phyloP scores from a whole-genome alignment of 2,888 invertebrate genomes.

The Prosopocoilus inquinatus region DNA sequence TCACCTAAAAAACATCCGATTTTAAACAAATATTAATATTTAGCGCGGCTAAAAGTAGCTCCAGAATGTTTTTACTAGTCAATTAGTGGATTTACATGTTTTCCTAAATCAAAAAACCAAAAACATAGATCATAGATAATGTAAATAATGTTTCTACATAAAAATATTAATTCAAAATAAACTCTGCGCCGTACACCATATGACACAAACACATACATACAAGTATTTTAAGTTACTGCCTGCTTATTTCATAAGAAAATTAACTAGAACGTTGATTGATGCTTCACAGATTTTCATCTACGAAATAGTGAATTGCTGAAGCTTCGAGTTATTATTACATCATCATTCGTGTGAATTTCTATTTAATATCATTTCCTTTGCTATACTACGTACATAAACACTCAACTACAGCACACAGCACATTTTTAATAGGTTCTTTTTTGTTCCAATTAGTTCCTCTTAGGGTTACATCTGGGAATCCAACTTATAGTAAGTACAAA shows the following conservation, averaged over 20 bases:
- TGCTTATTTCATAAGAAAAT: conserved; percentile 31
- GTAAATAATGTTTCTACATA: conserved; percentile 28
- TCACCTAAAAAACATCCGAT: conserved; percentile 11
- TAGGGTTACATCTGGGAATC: too few species aligned
- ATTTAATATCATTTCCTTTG: too few species aligned
- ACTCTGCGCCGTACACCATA: conserved; percentile 27
- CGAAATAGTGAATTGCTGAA: conserved; percentile 18
- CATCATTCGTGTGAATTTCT: conserved; percentile 18
- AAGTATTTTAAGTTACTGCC: conserved; percentile 18
- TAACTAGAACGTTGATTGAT: conserved; percentile 31
- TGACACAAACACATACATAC: conserved; percentile 21
- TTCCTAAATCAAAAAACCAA: conserved; percentile 18
- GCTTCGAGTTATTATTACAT: conserved; percentile 16
- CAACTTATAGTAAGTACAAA: too few species aligned
- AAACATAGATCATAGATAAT: conserved; percentile 24
- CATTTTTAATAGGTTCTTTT: too few species aligned
- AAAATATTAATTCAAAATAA: conserved; percentile 36
- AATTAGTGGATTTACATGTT: conserved; percentile 4
- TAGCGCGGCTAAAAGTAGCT: conserved; percentile 1
- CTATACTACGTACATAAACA: too few species aligned
- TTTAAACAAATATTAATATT: conserved; percentile 13
- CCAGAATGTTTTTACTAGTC: conserved; percentile 3
- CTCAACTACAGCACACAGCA: too few species aligned
- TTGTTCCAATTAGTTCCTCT: too few species aligned
- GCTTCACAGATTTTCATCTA: conserved; percentile 22